Evolutionary conservation across 2,888 invertebrate genomes (phyloP).

Genomic region (Cheilosia vernalis): DNA sequence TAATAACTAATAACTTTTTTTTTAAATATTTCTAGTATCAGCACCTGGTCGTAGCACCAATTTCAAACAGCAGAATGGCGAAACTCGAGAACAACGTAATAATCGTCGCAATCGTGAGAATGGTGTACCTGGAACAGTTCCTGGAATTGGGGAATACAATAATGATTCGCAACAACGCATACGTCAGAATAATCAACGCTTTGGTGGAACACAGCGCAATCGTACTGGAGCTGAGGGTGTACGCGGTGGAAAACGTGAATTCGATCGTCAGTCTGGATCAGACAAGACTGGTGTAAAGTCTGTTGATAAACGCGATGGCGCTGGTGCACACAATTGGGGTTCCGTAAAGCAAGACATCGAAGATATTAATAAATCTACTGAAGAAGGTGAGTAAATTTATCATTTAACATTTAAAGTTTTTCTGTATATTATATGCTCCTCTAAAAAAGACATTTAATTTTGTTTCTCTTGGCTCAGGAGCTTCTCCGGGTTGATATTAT

Average conservation of each 20-base stretch:
- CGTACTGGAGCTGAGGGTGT: slow-evolving; percentile 82
- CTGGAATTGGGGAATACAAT: slow-evolving; percentile 82
- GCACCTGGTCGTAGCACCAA: slow-evolving; percentile 44
- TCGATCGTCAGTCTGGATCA: slow-evolving; percentile 96
- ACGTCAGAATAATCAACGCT: slow-evolving; percentile 83
- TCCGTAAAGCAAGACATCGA: slow-evolving; percentile 95
- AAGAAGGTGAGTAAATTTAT: slow-evolving; percentile 70
- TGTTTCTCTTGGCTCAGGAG: too few species aligned
- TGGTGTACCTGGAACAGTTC: slow-evolving; percentile 77
- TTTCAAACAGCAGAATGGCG: slow-evolving; percentile 80
- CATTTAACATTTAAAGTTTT: background rate
- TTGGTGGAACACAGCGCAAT: slow-evolving; percentile 79
- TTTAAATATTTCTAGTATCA: slow-evolving; percentile 11
- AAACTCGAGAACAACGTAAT: slow-evolving; percentile 88
- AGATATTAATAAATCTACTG: slow-evolving; percentile 82
- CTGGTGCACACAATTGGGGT: slow-evolving; percentile 98
- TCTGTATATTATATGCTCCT: background rate
- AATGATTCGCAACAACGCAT: slow-evolving; percentile 79
- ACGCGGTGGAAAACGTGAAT: slow-evolving; percentile 93
- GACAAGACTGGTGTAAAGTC: slow-evolving; percentile 97
- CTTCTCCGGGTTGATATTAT: too few species aligned
- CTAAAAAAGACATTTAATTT: too few species aligned
- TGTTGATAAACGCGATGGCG: slow-evolving; percentile 96
- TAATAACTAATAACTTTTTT: background rate
- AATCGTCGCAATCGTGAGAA: slow-evolving; percentile 84